phyloP scores from a whole-genome alignment of 23 tunicate genomes.

The Trididemnum clinides region DNA sequence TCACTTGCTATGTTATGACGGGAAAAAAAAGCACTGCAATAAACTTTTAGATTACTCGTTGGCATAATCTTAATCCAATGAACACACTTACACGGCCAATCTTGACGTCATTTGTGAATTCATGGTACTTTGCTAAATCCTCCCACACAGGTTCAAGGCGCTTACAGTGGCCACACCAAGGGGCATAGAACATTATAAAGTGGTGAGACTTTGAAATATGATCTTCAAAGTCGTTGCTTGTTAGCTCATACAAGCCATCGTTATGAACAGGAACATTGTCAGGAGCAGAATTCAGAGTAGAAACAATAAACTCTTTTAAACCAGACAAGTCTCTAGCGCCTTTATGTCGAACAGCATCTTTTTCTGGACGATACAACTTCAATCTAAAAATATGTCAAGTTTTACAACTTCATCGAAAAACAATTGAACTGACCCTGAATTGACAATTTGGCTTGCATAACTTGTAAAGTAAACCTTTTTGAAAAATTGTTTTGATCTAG shows the following conservation, averaged over 20 bases:
- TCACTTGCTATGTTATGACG: too few species aligned
- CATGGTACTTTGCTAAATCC: conserved; percentile 64
- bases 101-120: conserved; percentile 38
- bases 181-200: conserved; percentile 85
- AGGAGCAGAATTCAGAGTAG: not conserved
- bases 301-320: conserved; percentile 42
- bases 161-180: conserved; percentile 97
- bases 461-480: too few species aligned
- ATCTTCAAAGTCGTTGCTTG: conserved; percentile 57
- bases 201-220: conserved; percentile 62
- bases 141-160: conserved; percentile 82
- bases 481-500: too few species aligned
- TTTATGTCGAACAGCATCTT: conserved; percentile 59
- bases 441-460: too few species aligned
- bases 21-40: too few species aligned
- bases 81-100: conserved; percentile 63
- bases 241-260: conserved; percentile 81
- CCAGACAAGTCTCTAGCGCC: conserved; percentile 72
- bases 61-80: too few species aligned
- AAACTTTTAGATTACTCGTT: too few species aligned
- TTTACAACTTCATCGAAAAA: not conserved
- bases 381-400: conserved; percentile 39
- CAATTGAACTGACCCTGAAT: too few species aligned
- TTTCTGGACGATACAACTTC: conserved; percentile 56
- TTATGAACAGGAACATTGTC: not conserved